Evolutionary conservation across 2,113 vertebrate genomes (phyloP).

Genomic region (Pangasianodon gigas): DNA sequence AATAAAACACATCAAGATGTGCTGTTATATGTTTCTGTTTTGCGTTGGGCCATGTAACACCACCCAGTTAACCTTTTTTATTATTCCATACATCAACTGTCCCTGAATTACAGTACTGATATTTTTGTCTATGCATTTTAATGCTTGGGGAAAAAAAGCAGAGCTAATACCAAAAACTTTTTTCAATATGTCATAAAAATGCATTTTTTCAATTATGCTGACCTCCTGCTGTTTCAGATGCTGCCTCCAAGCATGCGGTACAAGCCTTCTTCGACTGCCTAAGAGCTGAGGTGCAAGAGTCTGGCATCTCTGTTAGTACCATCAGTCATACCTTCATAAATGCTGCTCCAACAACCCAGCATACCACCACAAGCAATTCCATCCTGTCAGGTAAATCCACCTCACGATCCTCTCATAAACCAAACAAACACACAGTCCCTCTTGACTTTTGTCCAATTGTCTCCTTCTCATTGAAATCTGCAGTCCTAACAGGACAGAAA

Average conservation of each 20-base stretch:
- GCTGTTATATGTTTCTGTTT: not conserved
- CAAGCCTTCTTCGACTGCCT: slow-evolving; percentile 94
- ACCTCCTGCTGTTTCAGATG: slow-evolving; percentile 71
- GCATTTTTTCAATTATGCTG: not conserved
- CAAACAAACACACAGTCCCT: not conserved
- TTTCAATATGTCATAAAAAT: not conserved
- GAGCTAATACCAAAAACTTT: not conserved
- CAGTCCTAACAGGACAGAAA: slow-evolving; percentile 83
- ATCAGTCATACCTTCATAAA: slow-evolving; percentile 90
- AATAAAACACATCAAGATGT: not conserved
- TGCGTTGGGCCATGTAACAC: not conserved
- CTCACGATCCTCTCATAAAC: not conserved
- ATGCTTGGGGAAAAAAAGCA: not conserved
- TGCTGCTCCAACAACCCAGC: slow-evolving; percentile 53
- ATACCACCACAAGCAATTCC: slow-evolving; percentile 45
- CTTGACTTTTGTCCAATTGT: not conserved
- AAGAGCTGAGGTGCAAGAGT: slow-evolving; percentile 90
- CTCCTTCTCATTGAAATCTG: not conserved
- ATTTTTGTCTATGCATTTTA: not conserved
- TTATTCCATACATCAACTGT: not conserved
- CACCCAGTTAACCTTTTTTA: not conserved
- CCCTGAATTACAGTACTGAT: not conserved
- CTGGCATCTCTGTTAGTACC: slow-evolving; percentile 86
- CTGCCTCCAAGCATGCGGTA: slow-evolving; percentile 92
- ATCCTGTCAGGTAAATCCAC: slow-evolving; percentile 63